phyloP scores from a whole-genome alignment of 1,140 invertebrate species.

The Holcopasites calliopsidis region DNA sequence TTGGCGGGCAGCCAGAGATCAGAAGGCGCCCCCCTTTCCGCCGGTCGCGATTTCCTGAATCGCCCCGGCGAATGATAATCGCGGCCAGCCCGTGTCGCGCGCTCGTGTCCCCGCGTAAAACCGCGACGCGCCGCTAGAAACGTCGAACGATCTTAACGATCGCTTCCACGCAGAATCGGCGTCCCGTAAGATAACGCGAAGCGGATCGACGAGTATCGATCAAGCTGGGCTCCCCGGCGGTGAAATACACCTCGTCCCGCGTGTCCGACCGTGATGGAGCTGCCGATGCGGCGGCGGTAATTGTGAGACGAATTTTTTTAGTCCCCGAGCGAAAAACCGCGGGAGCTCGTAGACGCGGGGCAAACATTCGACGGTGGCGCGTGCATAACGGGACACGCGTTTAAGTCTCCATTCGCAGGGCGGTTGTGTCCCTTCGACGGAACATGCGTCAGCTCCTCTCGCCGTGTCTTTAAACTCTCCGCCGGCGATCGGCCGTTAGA shows the following conservation, averaged over 20 bases:
- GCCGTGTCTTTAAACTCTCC: slow-evolving; percentile 46
- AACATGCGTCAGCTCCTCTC: slow-evolving; percentile 48
- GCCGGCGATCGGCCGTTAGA: slow-evolving; percentile 54
- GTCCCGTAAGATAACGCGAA: too few species aligned
- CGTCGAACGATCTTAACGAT: not conserved
- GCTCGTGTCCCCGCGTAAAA: not conserved
- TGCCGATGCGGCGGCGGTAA: not conserved
- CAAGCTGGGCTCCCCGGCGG: too few species aligned
- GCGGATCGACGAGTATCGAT: too few species aligned
- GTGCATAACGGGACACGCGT: slow-evolving; percentile 53
- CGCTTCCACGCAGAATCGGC: too few species aligned
- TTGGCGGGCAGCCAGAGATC: slow-evolving; percentile 57
- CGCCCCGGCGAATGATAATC: slow-evolving; percentile 55
- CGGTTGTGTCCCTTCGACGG: slow-evolving; percentile 52
- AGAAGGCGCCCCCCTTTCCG: slow-evolving; percentile 59
- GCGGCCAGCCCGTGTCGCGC: slow-evolving; percentile 16
- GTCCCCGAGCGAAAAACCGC: not conserved
- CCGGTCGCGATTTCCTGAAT: slow-evolving; percentile 41
- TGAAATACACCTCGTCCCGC: too few species aligned
- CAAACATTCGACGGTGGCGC: slow-evolving; percentile 10
- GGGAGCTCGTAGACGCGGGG: not conserved
- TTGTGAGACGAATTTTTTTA: slow-evolving; percentile 7
- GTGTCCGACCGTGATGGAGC: slow-evolving; percentile 28
- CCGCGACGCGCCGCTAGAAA: not conserved
- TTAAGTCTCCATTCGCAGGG: slow-evolving; percentile 59